Conservation (phyloP, 1,140 invertebrate genomes). For the Halictus rubicundus region DNA sequence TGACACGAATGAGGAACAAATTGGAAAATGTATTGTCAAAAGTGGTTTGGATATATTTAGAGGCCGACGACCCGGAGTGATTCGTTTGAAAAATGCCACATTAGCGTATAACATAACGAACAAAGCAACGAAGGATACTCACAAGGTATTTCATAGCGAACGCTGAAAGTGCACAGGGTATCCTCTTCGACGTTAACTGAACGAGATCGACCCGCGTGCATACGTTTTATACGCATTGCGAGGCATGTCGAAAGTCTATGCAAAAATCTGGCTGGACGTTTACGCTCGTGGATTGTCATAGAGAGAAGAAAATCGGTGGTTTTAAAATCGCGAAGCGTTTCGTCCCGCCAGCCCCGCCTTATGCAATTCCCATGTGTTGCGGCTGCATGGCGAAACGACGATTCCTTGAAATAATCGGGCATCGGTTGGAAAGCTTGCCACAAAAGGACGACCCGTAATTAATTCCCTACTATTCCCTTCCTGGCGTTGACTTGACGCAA, state of each 20-base stretch:
- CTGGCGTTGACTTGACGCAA: conserved; percentile 14
- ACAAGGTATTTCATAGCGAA: conserved; percentile 50
- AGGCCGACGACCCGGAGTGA: too few relatives aligned
- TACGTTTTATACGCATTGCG: conserved; percentile 66
- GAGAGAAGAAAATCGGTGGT: conserved; percentile 59
- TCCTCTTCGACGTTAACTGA: conserved; percentile 44
- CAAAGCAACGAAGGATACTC: conserved; percentile 17
- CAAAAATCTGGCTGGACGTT: conserved; percentile 69
- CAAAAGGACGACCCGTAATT: conserved; percentile 7
- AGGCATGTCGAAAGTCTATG: conserved; percentile 66
- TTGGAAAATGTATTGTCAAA: too few relatives aligned
- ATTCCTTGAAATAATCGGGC: conserved; percentile 55
- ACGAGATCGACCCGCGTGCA: conserved; percentile 41
- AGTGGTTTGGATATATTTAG: too few relatives aligned
- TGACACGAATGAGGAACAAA: too few relatives aligned
- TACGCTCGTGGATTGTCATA: conserved; percentile 63
- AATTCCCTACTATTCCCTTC: conserved; percentile 20
- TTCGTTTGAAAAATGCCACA: too few relatives aligned
- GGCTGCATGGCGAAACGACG: conserved; percentile 59
- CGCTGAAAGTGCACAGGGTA: not conserved
- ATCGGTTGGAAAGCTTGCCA: conserved; percentile 32
- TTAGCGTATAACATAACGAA: not conserved
- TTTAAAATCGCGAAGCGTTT: conserved; percentile 68
- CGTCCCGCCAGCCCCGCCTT: conserved; percentile 57
- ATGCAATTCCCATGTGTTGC: conserved; percentile 46